Conservation (phyloP, 2,113 vertebrate species). For the Otolemur garnettii region DNA sequence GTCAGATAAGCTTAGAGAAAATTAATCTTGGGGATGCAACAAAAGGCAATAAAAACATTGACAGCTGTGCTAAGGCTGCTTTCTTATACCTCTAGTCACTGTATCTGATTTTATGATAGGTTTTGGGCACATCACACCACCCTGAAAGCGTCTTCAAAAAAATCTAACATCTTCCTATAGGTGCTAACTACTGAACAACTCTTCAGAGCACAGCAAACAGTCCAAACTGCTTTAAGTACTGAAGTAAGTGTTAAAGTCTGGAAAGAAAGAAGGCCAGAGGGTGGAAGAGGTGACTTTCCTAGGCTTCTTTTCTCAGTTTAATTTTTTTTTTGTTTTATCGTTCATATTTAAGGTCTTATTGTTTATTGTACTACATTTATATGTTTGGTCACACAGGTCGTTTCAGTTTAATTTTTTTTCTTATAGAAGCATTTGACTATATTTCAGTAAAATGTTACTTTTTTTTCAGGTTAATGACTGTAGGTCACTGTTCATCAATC, state of each 20-base stretch:
- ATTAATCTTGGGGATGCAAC: constrained; percentile 5
- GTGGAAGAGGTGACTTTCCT: constrained; percentile 66
- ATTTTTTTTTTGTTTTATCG: constrained; percentile 53
- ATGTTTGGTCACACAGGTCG: constrained; percentile 13
- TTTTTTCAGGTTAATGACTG: not conserved
- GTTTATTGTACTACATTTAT: not conserved
- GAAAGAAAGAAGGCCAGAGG: constrained; percentile 75
- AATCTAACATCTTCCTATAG: constrained; percentile 18
- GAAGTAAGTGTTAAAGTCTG: constrained; percentile 76
- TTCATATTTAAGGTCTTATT: constrained; percentile 42
- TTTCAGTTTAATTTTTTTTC: constrained; percentile 26
- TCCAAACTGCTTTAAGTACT: constrained; percentile 55
- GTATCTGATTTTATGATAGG: constrained; percentile 8
- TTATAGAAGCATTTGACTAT: constrained; percentile 16
- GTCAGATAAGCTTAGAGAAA: constrained; percentile 28
- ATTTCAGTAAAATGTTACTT: constrained; percentile 3
- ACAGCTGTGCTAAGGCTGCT: not conserved
- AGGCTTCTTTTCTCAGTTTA: constrained; percentile 8
- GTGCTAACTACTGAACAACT: constrained; percentile 16
- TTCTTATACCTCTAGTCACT: not conserved
- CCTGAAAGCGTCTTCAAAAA: not conserved
- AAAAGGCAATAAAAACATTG: not conserved
- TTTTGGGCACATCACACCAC: not conserved
- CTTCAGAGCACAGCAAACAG: constrained; percentile 44
- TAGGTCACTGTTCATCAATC: constrained; percentile 49